Percentiles rank a stretch among this genome's conserved stretches.
phyloP scores from a whole-genome alignment of 2,888 invertebrate genomes.

The Miltochrista miniata region DNA sequence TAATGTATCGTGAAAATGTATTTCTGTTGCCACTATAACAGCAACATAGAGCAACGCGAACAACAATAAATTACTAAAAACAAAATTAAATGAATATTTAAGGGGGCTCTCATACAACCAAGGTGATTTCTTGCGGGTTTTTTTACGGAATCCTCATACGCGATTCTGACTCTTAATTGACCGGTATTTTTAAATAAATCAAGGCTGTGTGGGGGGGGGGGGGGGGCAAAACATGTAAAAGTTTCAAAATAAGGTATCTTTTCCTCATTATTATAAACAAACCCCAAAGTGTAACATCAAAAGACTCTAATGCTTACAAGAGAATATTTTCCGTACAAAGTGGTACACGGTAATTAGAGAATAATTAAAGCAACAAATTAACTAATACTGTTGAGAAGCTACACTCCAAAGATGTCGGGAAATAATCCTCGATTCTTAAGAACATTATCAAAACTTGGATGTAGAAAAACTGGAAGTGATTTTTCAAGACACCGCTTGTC shows the following conservation, averaged over 20 bases:
- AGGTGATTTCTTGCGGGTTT: not conserved
- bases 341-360: conserved; percentile 12
- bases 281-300: not conserved
- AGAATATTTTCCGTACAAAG: not conserved
- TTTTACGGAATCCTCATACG: too few relatives aligned
- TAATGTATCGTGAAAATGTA: too few relatives aligned
- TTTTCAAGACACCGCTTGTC: too few relatives aligned
- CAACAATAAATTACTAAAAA: too few relatives aligned
- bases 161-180: too few relatives aligned
- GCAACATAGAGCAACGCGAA: too few relatives aligned
- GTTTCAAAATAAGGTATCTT: too few relatives aligned
- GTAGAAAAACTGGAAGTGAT: conserved; percentile 16
- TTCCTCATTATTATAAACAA: not conserved
- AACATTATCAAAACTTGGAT: conserved; percentile 25
- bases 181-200: too few relatives aligned
- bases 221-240: too few relatives aligned
- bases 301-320: not conserved
- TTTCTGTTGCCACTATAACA: not conserved
- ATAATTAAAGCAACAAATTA: conserved; percentile 28
- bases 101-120: too few relatives aligned
- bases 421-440: conserved; percentile 34
- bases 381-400: conserved; percentile 11
- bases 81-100: too few relatives aligned
- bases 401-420: conserved; percentile 22
- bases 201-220: too few relatives aligned